These are phyloP conservation scores for Epinotia nisella DNA, from an alignment of 2,888 invertebrate genomes.

Conservation along the genomic window DNA sequence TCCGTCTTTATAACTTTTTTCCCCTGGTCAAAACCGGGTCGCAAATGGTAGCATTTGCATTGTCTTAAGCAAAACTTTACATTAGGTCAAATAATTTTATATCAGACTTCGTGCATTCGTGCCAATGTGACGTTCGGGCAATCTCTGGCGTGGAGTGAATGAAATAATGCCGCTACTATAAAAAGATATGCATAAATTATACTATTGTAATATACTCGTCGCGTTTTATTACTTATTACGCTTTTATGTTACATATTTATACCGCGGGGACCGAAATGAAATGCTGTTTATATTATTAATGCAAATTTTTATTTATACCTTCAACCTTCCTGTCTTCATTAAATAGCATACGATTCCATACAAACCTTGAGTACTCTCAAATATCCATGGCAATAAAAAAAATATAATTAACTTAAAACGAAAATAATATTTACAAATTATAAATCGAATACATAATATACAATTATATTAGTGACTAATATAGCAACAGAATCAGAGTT, in stretches of 20 bases:
- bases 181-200: constrained; percentile 72
- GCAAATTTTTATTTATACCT: constrained; percentile 82
- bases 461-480: constrained; percentile 83
- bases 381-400: constrained; percentile 81
- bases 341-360: constrained; percentile 77
- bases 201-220: constrained; percentile 70
- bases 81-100: constrained; percentile 17
- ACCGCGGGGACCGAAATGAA: constrained; percentile 60
- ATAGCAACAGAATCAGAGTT: constrained; percentile 69
- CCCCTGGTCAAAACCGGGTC: background rate
- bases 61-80: constrained; percentile 1
- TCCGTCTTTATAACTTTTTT: background rate
- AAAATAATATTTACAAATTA: constrained; percentile 83
- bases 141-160: background rate
- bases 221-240: constrained; percentile 67
- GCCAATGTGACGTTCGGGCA: background rate
- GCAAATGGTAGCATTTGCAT: background rate
- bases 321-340: constrained; percentile 78
- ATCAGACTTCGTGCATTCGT: constrained; percentile 9
- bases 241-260: constrained; percentile 41
- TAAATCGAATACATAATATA: constrained; percentile 80
- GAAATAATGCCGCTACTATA: constrained; percentile 52
- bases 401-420: constrained; percentile 75
- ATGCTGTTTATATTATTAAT: constrained; percentile 70
- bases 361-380: constrained; percentile 74